Evolutionary conservation across 1,140 invertebrate species (phyloP).

Genomic region (Zaprionus camerounensis): DNA sequence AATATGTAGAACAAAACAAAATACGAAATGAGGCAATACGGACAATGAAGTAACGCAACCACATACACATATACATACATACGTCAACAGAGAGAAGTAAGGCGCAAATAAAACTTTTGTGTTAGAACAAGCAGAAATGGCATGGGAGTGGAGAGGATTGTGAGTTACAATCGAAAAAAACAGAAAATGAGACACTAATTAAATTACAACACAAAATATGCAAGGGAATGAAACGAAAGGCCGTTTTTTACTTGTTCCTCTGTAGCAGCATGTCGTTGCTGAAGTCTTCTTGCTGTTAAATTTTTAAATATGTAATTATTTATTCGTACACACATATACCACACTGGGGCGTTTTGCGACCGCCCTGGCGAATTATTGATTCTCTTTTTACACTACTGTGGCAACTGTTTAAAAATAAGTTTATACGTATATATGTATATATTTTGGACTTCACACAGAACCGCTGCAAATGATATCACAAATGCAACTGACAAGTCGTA

Average conservation of each 20-base stretch:
- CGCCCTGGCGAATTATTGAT: slow-evolving; percentile 38
- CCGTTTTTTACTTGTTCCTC: slow-evolving; percentile 80
- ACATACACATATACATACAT: slow-evolving; percentile 41
- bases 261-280: slow-evolving; percentile 72
- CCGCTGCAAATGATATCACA: slow-evolving; percentile 25
- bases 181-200: slow-evolving; percentile 58
- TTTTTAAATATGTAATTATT: slow-evolving; percentile 29
- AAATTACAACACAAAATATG: slow-evolving; percentile 68
- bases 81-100: slow-evolving; percentile 51
- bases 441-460: background rate
- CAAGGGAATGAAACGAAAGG: slow-evolving; percentile 49
- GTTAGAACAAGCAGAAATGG: slow-evolving; percentile 23
- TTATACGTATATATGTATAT: background rate
- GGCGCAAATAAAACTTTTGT: slow-evolving; percentile 55
- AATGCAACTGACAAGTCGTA: slow-evolving; percentile 35
- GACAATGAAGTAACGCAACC: slow-evolving; percentile 51
- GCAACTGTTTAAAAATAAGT: slow-evolving; percentile 3
- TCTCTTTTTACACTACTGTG: slow-evolving; percentile 28
- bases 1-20: slow-evolving; percentile 70
- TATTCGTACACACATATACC: slow-evolving; percentile 43
- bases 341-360: slow-evolving; percentile 29
- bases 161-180: background rate
- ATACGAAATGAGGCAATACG: slow-evolving; percentile 35
- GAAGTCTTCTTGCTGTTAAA: slow-evolving; percentile 42
- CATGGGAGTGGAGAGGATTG: slow-evolving; percentile 2